phyloP scores from a whole-genome alignment of 2,888 invertebrate species.

The Aphodius sticticus region DNA sequence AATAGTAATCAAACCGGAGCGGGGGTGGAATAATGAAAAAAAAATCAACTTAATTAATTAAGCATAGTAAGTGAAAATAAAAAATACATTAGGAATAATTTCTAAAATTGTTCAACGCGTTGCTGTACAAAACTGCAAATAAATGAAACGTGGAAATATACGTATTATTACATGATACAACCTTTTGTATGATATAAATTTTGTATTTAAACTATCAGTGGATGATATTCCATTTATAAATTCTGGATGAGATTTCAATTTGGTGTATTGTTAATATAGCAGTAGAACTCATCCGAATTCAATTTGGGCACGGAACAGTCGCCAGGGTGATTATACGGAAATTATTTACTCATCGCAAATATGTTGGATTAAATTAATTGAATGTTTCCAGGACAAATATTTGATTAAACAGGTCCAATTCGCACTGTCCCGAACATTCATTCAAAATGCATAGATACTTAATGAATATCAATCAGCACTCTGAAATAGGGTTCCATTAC shows the following conservation, averaged over 20 bases:
- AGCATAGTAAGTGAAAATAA: too few species aligned
- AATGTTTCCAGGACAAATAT: constrained; percentile 31
- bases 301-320: constrained; percentile 1
- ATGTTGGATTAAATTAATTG: constrained; percentile 30
- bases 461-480: constrained; percentile 18
- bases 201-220: too few species aligned
- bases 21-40: too few species aligned
- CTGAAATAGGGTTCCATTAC: constrained; percentile 28
- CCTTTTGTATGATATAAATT: too few species aligned
- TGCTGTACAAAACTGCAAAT: too few species aligned
- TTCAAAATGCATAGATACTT: constrained; percentile 22
- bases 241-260: background rate
- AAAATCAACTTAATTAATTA: too few species aligned
- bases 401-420: constrained; percentile 28
- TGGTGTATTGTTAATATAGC: background rate
- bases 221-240: too few species aligned
- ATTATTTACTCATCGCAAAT: constrained; percentile 31
- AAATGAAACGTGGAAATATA: too few species aligned
- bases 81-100: too few species aligned
- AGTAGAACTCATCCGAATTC: background rate
- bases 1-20: too few species aligned
- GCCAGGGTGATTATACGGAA: constrained; percentile 21
- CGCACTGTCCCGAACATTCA: constrained; percentile 21
- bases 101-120: too few species aligned
- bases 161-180: too few species aligned